These are phyloP conservation scores for Meloe dianella DNA, from an alignment of 2,888 invertebrate genomes.

Conservation along the genomic window DNA sequence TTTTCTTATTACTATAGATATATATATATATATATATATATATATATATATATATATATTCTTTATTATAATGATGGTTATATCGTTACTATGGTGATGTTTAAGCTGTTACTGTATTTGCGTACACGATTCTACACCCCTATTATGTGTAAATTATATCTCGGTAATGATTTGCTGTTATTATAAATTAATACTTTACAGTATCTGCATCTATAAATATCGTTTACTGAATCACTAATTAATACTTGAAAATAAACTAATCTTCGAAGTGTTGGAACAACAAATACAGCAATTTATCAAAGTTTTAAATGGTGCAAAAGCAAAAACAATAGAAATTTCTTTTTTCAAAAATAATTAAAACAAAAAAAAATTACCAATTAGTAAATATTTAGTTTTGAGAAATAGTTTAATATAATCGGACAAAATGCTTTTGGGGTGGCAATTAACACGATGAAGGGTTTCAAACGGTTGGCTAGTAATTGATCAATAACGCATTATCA, in stretches of 20 bases:
- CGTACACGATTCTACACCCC: constrained; percentile 40
- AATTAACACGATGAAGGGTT: constrained; percentile 46
- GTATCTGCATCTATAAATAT: not conserved
- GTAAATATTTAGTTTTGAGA: not conserved
- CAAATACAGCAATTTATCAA: not conserved
- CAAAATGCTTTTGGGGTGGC: not conserved
- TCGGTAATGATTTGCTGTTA: constrained; percentile 25
- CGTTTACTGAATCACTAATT: not conserved
- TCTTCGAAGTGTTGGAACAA: not conserved
- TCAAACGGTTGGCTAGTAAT: constrained; percentile 48
- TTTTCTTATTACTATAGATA: constrained; percentile 28
- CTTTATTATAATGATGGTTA: constrained; percentile 37
- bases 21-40: no score
- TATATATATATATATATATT: constrained; percentile 27
- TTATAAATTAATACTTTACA: constrained; percentile 17
- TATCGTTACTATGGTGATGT: constrained; percentile 43
- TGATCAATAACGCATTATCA: constrained; percentile 53
- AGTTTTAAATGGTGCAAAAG: not conserved
- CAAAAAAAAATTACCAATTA: not conserved
- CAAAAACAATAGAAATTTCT: not conserved
- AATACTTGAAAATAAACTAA: constrained; percentile 6
- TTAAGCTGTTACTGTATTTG: constrained; percentile 39
- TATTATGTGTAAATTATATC: constrained; percentile 43
- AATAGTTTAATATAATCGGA: not conserved
- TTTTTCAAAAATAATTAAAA: no score